A percentile compares a stretch with the other conserved stretches of the same genome.
phyloP scores from a whole-genome alignment of 1,140 invertebrate species.

The Oryzaephilus surinamensis region DNA sequence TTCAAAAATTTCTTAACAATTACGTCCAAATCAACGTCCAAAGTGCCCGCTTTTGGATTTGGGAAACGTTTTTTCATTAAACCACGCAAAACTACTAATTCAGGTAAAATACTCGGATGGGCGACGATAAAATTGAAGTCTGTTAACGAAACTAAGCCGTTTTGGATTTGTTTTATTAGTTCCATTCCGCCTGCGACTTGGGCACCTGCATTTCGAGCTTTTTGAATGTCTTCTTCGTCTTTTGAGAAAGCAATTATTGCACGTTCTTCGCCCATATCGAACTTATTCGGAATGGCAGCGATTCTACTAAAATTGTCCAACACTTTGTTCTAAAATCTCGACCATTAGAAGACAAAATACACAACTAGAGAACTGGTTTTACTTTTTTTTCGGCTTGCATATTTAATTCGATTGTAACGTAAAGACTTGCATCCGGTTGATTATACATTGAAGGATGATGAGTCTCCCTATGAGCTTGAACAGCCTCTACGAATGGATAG shows the following conservation, averaged over 20 bases:
- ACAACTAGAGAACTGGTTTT: constrained; percentile 2
- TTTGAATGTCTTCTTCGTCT: constrained; percentile 41
- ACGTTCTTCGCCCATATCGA: constrained; percentile 50
- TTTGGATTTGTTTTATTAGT: constrained; percentile 62
- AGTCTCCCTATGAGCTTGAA: constrained; percentile 59
- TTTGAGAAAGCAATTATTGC: constrained; percentile 64
- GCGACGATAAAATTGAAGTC: constrained; percentile 66
- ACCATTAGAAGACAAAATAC: neutral
- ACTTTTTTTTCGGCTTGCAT: constrained; percentile 51
- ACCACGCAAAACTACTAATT: constrained; percentile 60
- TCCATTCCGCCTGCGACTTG: constrained; percentile 53
- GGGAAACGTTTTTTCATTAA: constrained; percentile 68
- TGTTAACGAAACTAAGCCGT: constrained; percentile 51
- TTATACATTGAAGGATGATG: constrained; percentile 70
- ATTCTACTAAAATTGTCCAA: constrained; percentile 51
- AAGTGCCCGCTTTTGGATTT: constrained; percentile 51
- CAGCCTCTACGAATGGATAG: constrained; percentile 60
- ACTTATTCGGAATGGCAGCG: constrained; percentile 49
- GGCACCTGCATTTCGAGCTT: constrained; percentile 57
- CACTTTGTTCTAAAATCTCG: constrained; percentile 49
- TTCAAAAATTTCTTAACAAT: constrained; percentile 51
- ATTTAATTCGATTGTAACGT: constrained; percentile 58
- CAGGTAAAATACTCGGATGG: constrained; percentile 65
- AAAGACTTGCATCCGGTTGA: constrained; percentile 50
- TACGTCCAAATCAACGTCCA: constrained; percentile 48